Percentiles rank a stretch among this genome's conserved stretches.
These are phyloP conservation scores for Scytalopus superciliaris DNA, from an alignment of 2,113 vertebrate genomes.

Conservation along the genomic window DNA sequence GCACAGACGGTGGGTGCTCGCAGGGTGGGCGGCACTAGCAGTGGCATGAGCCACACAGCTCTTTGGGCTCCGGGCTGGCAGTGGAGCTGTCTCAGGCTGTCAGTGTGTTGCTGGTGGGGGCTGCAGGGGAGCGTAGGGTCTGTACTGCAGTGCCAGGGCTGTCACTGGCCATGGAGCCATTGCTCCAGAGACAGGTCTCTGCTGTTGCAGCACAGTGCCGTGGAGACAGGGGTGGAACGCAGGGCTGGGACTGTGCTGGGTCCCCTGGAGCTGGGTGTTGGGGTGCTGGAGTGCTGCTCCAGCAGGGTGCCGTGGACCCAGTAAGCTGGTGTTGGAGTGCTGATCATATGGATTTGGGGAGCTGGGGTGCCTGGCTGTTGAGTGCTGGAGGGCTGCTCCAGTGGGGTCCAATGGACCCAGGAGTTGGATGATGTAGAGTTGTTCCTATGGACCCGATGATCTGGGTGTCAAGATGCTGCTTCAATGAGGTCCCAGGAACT, in stretches of 20 bases:
- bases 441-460: accelerated
- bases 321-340: not conserved
- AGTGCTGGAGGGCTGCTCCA: not conserved
- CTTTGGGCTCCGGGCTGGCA: not conserved
- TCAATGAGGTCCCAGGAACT: not conserved
- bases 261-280: not conserved
- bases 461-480: not conserved
- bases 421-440: not conserved
- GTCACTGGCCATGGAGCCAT: accelerated
- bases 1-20: conserved; percentile 32
- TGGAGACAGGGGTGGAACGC: accelerated
- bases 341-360: not conserved
- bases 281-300: not conserved
- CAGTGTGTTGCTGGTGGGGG: accelerated
- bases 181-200: not conserved
- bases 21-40: not conserved
- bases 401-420: not conserved
- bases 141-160: accelerated
- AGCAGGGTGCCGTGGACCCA: not conserved
- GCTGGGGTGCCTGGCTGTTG: not conserved
- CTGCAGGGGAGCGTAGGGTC: accelerated
- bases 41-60: not conserved
- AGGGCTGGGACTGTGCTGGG: not conserved
- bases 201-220: not conserved
- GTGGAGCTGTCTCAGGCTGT: not conserved